Percentiles rank a stretch among this genome's conserved stretches.
Conservation (phyloP, 2,888 invertebrate genomes). For the Chymomyza fuscimana region DNA sequence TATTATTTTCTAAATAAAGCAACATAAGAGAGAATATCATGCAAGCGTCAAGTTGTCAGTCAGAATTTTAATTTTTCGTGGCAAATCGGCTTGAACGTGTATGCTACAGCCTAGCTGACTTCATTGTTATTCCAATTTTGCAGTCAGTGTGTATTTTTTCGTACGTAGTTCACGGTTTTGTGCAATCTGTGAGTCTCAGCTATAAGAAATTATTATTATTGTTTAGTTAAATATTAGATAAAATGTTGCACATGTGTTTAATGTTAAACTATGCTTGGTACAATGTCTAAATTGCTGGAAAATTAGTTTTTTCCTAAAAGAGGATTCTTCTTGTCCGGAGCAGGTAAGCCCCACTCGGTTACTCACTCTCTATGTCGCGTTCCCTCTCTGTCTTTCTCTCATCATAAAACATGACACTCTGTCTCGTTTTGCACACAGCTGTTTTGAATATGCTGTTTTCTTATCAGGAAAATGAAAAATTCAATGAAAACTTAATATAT, state of each 20-base stretch:
- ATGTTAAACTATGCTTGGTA: slow-evolving; percentile 24
- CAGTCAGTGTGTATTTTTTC: slow-evolving; percentile 53
- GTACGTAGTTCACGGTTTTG: slow-evolving; percentile 48
- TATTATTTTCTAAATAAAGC: no score
- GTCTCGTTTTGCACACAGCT: slow-evolving; percentile 44
- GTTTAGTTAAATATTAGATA: background rate
- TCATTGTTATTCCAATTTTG: slow-evolving; percentile 23
- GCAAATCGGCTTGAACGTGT: background rate
- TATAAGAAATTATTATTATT: background rate
- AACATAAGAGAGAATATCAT: background rate
- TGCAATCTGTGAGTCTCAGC: slow-evolving; percentile 37
- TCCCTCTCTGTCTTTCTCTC: slow-evolving; percentile 6
- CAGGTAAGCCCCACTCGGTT: slow-evolving; percentile 50
- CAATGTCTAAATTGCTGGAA: slow-evolving; percentile 37
- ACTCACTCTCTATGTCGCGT: slow-evolving; percentile 16
- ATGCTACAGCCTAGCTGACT: slow-evolving; percentile 4
- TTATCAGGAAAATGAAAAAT: slow-evolving; percentile 41
- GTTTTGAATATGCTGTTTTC: slow-evolving; percentile 39
- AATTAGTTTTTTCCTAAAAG: slow-evolving; percentile 44
- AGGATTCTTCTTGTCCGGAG: slow-evolving; percentile 53
- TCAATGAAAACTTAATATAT: slow-evolving; percentile 8
- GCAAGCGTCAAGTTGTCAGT: background rate
- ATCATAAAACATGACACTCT: background rate
- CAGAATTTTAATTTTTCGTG: no score
- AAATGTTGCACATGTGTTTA: slow-evolving; percentile 4